Conservation (phyloP, 2,888 invertebrate species). For the Cordilura impudica region DNA sequence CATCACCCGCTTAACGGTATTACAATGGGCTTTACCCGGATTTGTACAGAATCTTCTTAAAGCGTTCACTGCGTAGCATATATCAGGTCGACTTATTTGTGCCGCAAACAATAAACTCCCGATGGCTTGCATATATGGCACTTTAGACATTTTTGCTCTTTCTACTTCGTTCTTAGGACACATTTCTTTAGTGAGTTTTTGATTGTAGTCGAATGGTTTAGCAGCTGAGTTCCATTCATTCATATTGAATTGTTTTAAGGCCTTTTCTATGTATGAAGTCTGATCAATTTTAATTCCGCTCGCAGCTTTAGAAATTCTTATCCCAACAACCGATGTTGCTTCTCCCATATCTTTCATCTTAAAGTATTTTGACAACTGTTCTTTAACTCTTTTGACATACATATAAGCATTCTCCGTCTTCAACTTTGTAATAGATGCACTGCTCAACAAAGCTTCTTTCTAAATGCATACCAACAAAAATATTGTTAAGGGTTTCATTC, state of each 20-base stretch:
- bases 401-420: too few species aligned
- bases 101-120: conserved; percentile 52
- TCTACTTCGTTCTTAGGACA: too few species aligned
- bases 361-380: too few species aligned
- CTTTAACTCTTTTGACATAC: too few species aligned
- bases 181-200: conserved; percentile 34
- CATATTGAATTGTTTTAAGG: conserved; percentile 29
- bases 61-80: too few species aligned
- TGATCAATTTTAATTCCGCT: conserved; percentile 37
- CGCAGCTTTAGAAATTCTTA: conserved; percentile 29
- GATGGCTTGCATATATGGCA: conserved; percentile 45
- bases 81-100: conserved; percentile 52
- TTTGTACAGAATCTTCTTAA: too few species aligned
- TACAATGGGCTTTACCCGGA: conserved; percentile 50
- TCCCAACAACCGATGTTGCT: conserved; percentile 33
- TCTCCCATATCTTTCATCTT: conserved; percentile 56
- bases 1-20: conserved; percentile 50
- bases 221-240: conserved; percentile 40
- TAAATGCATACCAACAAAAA: neutral
- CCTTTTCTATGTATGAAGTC: conserved; percentile 32
- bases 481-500: conserved; percentile 14
- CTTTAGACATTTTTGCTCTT: conserved; percentile 11
- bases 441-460: neutral
- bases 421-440: neutral
- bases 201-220: conserved; percentile 47